Evolutionary conservation across 2,797 vertebrate genomes (phyloP), one percentile per base, ranked within the genome.

Genomic region (Columba guinea): DNA sequence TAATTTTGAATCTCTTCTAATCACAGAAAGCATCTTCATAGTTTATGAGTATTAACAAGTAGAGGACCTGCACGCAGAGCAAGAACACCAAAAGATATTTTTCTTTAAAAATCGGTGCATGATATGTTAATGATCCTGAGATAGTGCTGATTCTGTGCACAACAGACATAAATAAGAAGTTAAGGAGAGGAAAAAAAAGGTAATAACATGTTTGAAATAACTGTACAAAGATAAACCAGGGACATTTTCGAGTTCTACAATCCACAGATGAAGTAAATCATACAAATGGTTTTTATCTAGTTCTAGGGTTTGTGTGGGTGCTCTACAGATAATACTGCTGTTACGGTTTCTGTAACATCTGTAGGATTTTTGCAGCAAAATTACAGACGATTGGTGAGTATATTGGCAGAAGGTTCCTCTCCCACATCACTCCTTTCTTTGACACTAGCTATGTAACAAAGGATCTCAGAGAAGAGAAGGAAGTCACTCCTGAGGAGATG

Each of bases 301-400:
- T 67, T 32, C 37, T 83, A 73, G 58, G 24, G 18, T 39, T 75
- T 70, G 21, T 74, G 64, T 63, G 75, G 81, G 60, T 82, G 60
- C 35, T 56, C 9, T 41, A 67, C 34, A 68, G 44, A 53, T 74
- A 67, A 59, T 27, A 30, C 7, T 56, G 20, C 39, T 83, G 34
- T 35, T 76, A 64, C 51, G 53, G 85, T 79, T 94, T 30, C 52
- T 83, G 17, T 44, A 96, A 94, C 80, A 93, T 68, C 90, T 93
- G 76, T 10, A 74, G 62, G 52, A 74, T 85, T 85, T 91, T 77
- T 84, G 64, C 79, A 90, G 70, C 78, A 82, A 87, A 95, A 70
- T 59, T 82, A 24, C 23, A 48, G 51, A 41, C 20, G 53, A 84
- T 19, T 58, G 82, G 55, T 53, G 74, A 92, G 34, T 60, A 23